Evolutionary conservation across 2,113 vertebrate species (phyloP).

Genomic region (Ramphastos sulfuratus): DNA sequence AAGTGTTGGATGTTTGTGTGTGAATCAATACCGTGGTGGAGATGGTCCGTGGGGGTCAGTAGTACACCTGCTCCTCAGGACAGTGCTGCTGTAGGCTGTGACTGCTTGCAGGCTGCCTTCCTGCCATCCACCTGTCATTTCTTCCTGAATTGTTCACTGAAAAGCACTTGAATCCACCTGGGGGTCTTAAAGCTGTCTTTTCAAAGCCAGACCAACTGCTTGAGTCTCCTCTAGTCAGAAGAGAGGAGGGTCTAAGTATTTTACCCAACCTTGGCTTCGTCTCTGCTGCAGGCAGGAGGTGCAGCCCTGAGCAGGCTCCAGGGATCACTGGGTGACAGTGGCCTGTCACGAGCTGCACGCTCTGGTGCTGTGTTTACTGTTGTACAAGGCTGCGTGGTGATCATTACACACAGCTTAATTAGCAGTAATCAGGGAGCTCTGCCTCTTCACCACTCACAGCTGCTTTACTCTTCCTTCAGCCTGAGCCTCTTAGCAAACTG

Average conservation of each 20-base stretch:
- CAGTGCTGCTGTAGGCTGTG: fast-evolving
- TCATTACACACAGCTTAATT: neutral
- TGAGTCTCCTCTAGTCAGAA: fast-evolving
- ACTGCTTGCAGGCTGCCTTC: neutral
- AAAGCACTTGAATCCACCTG: neutral
- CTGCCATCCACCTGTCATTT: neutral
- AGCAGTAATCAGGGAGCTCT: neutral
- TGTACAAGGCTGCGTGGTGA: neutral
- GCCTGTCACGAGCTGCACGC: fast-evolving
- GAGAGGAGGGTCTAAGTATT: fast-evolving
- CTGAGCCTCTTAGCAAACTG: neutral
- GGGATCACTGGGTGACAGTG: fast-evolving
- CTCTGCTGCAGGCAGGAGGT: neutral
- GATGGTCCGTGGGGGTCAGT: fast-evolving
- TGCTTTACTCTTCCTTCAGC: neutral
- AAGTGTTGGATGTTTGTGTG: neutral
- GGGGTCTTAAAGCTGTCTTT: neutral
- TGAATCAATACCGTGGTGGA: neutral
- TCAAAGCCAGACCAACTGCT: neutral
- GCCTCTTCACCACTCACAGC: neutral
- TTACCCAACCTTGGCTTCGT: fast-evolving
- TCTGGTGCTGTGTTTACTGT: neutral
- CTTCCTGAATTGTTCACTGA: neutral
- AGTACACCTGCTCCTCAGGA: neutral
- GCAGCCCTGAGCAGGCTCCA: neutral